phyloP scores from a whole-genome alignment of 2,888 invertebrate species.

The Campaea margaritaria region DNA sequence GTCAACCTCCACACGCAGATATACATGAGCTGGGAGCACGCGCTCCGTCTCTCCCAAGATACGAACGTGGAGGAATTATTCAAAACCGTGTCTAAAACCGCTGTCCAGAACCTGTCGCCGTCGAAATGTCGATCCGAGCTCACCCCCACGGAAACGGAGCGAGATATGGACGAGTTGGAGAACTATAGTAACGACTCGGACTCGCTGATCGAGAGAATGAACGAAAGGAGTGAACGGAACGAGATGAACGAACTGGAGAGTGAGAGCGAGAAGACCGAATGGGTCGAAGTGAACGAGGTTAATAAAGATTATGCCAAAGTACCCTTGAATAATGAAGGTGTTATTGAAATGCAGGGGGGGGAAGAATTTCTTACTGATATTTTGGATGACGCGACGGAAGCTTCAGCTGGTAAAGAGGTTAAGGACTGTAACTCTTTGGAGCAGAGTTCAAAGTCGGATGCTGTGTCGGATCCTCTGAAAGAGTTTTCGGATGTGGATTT shows the following conservation, averaged over 20 bases:
- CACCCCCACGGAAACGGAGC: conserved; percentile 60
- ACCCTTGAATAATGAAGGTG: conserved; percentile 8
- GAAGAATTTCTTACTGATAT: conserved; percentile 45
- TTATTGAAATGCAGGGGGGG: conserved; percentile 1
- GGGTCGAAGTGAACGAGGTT: conserved; percentile 13
- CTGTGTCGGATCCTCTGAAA: conserved; percentile 59
- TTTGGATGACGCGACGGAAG: conserved; percentile 39
- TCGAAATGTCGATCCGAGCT: conserved; percentile 56
- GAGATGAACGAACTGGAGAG: conserved; percentile 1
- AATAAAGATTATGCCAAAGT: conserved; percentile 1
- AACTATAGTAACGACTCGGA: conserved; percentile 58
- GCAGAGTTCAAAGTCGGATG: conserved; percentile 43
- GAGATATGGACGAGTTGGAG: conserved; percentile 55
- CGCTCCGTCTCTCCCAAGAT: conserved; percentile 63
- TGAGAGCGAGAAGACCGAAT: conserved; percentile 15
- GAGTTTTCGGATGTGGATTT: conserved; percentile 70
- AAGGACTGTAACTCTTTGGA: conserved; percentile 26
- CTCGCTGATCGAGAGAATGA: conserved; percentile 19
- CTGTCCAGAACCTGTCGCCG: conserved; percentile 72
- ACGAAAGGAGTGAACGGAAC: conserved; percentile 18
- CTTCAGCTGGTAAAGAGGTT: conserved; percentile 10
- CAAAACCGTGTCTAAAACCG: conserved; percentile 75
- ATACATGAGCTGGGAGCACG: conserved; percentile 68
- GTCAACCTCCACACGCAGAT: conserved; percentile 62
- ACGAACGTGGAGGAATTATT: conserved; percentile 63